These are phyloP conservation scores for Neogale vison DNA, from an alignment of 2,113 vertebrate species.

Conservation along the genomic window DNA sequence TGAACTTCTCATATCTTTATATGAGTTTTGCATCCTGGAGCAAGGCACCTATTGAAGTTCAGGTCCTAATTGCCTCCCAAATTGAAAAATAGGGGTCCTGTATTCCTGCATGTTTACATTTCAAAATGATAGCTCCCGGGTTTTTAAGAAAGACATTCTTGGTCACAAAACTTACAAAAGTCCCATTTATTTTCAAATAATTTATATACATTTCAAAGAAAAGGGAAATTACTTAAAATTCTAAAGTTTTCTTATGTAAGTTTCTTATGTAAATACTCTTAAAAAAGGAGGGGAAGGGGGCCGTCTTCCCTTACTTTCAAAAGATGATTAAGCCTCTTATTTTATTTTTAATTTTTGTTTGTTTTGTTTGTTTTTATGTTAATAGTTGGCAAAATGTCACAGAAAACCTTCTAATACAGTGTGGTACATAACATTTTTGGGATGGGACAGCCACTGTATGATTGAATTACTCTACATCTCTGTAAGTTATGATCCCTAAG, in stretches of 20 bases:
- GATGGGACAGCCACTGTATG: background rate
- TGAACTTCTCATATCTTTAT: background rate
- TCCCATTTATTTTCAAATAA: background rate
- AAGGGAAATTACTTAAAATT: background rate
- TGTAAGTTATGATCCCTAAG: background rate
- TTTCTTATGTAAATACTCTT: background rate
- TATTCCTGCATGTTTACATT: background rate
- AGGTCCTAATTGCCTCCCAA: background rate
- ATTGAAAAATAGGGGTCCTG: background rate
- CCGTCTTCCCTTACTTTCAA: background rate
- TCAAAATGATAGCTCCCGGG: background rate
- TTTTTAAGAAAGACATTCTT: background rate
- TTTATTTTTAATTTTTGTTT: background rate
- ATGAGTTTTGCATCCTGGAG: background rate
- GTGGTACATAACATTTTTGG: background rate
- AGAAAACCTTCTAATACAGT: background rate
- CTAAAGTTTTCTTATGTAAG: background rate
- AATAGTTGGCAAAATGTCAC: background rate
- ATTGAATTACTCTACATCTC: background rate
- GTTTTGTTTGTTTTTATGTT: background rate
- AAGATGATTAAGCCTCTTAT: background rate
- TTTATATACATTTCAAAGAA: background rate
- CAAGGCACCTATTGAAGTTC: background rate
- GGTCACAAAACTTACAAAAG: background rate
- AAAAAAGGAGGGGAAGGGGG: background rate